Base-by-base conservation (phyloP, 2,797 vertebrate species). In the Diceros bicornis region DNA sequence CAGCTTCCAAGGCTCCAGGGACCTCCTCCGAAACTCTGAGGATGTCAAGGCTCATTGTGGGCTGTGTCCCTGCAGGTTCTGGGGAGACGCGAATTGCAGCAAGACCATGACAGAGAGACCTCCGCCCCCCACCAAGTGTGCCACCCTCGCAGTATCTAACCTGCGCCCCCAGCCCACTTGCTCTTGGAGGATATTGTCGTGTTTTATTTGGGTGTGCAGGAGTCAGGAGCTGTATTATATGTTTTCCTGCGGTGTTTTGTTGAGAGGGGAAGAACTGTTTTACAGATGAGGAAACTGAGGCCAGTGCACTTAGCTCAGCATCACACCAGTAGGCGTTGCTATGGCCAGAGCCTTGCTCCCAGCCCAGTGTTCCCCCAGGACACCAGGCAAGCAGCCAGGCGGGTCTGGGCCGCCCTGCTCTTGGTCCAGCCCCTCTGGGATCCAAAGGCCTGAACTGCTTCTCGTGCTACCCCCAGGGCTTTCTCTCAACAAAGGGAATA, bases 71-170 rank as follows among this genome's bases (percentile, higher is more conserved):
- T 23, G 82, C 12, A 17, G 47, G 44, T 86, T 61, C 72, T 47
- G 27, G 55, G 23, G 23, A 72, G 64, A n/a, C 3, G 0, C 41
- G 41, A 44, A 9, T 8, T 21, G 3, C 69, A 92, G 29, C 71
- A 23, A 68, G 52, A 55, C 41, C 9, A 0, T 2, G n/a, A 37
- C 52, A 14, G 27, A 21, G n/a, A 13, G 32, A 47, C 10, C 20
- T 2, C 7, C 25, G n/a, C 37, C 37, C 4, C 34, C 7, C 20
- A 18, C 2, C 9, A 34, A 20, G 7, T 7, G 2, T 0, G 0
- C 18, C 69, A 7, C 6, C 34, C 18, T 9, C 3, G 27, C n/a
- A 2, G 59, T 32, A 14, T 5, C 50, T 52, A 57, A 27, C 4
- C 14, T 0, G 3, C 2, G 4, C 29, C 1, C n/a, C 34, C 23